These are phyloP conservation scores for Prunella strophiata DNA, from an alignment of 2,797 vertebrate genomes.

Conservation along the genomic window DNA sequence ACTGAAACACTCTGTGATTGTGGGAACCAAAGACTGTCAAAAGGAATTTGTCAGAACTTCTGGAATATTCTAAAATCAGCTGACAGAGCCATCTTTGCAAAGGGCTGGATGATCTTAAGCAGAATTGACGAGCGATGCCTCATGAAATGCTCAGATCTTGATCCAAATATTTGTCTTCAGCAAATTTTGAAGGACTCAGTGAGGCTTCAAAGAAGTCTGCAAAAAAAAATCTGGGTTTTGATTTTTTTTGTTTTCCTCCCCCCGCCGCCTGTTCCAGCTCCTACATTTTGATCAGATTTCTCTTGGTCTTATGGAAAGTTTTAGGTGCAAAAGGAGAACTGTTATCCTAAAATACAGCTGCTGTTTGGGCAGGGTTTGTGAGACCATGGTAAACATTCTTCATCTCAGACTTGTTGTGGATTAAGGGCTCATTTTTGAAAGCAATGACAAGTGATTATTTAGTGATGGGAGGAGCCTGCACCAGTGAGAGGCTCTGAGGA, in stretches of 20 bases:
- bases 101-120: slow-evolving; percentile 14
- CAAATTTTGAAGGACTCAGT: not conserved
- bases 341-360: not conserved
- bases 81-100: slow-evolving; percentile 21
- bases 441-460: not conserved
- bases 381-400: not conserved
- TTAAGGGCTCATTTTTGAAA: not conserved
- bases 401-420: not conserved
- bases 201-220: not conserved
- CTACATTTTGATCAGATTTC: not conserved
- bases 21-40: not conserved
- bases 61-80: slow-evolving; percentile 35
- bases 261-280: not conserved
- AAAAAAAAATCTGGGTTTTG: not conserved
- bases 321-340: not conserved
- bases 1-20: not conserved
- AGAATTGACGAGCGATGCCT: slow-evolving; percentile 6
- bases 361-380: not conserved
- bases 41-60: not conserved
- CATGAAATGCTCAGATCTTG: not conserved
- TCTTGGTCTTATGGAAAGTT: not conserved
- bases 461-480: not conserved
- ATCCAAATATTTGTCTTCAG: slow-evolving; percentile 34
- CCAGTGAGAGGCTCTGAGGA: not conserved
- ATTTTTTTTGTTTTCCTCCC: rapidly evolving